Evolutionary conservation across 2,797 vertebrate species (phyloP).

Genomic region (Synanceia verrucosa): DNA sequence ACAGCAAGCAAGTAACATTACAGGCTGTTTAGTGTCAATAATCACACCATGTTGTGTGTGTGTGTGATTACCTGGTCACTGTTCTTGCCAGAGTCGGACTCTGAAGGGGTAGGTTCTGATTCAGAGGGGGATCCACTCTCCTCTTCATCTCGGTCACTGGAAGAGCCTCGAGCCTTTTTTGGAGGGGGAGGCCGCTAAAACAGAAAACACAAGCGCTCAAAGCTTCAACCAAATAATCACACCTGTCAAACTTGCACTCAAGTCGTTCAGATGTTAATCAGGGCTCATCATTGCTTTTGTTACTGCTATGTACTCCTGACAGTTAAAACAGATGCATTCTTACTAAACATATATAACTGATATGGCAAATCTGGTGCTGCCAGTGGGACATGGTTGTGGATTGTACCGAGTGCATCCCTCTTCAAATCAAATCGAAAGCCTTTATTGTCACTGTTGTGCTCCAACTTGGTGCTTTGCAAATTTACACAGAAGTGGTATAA

Average conservation of each 20-base stretch:
- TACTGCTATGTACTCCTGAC: too few relatives aligned
- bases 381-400: neutral
- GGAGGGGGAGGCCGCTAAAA: constrained; percentile 75
- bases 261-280: neutral
- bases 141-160: constrained; percentile 87
- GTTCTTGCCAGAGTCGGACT: constrained; percentile 93
- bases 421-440: neutral
- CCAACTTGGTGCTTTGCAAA: too few relatives aligned
- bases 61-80: constrained; percentile 89
- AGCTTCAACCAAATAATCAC: too few relatives aligned
- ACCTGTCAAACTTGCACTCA: neutral
- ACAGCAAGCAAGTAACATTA: constrained; percentile 7
- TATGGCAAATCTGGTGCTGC: neutral
- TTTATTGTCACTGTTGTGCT: too few relatives aligned
- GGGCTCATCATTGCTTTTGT: neutral
- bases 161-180: constrained; percentile 88
- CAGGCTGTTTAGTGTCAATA: neutral
- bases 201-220: neutral
- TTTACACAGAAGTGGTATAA: too few relatives aligned
- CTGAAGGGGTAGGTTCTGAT: constrained; percentile 91
- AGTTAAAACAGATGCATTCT: too few relatives aligned
- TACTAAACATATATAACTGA: neutral
- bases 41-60: neutral
- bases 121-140: constrained; percentile 90
- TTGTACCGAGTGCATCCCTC: neutral